Evolutionary conservation across 2,888 invertebrate genomes (phyloP), one percentile per base, ranked within the genome.

Genomic region (Hipparchia sbordonii): DNA sequence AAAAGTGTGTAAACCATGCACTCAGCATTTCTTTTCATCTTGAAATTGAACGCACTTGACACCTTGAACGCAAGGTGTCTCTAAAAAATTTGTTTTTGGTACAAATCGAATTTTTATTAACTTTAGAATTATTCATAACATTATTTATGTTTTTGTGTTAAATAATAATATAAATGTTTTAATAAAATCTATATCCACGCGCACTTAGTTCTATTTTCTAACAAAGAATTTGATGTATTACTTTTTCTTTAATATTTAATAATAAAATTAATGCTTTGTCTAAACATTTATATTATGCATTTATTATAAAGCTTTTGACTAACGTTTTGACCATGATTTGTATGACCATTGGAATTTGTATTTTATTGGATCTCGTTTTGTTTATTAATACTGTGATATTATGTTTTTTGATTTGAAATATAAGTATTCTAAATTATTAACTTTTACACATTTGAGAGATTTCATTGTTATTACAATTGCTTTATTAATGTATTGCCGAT

Each of bases 371-470:
- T 23, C n/a, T 23, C 45, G 10, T 59, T 39, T 23, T 45, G 4
- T 67, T 56, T 72, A 56, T 33, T 1, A 33, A 10, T 9, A 56
- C 72, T 72, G 72, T 72, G 72, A 72, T 72, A 72, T 23, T 60
- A 6, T 12, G 33, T 67, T 72, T 67, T 67, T 72, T 67, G 67
- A 62, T 72, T 12, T 67, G 48, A 67, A 45, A 54, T 67, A 23
- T 67, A 13, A 4, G 9, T 7, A 69, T 33, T 48, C 52, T n/a
- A 52, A 56, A 12, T 63, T 23, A 45, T 70, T n/a, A 57, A 57
- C 33, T 7, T 60, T 69, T 8, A 23, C 8, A 54, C 12, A n/a
- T n/a, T 56, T 56, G 2, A 13, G 6, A 61, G 9, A 45, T 39
- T 45, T 10, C 6, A n/a, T 65, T 59, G 39, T 59, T 68, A 46